Conservation (phyloP, 2,797 vertebrate species). For the Darevskia mixta region DNA sequence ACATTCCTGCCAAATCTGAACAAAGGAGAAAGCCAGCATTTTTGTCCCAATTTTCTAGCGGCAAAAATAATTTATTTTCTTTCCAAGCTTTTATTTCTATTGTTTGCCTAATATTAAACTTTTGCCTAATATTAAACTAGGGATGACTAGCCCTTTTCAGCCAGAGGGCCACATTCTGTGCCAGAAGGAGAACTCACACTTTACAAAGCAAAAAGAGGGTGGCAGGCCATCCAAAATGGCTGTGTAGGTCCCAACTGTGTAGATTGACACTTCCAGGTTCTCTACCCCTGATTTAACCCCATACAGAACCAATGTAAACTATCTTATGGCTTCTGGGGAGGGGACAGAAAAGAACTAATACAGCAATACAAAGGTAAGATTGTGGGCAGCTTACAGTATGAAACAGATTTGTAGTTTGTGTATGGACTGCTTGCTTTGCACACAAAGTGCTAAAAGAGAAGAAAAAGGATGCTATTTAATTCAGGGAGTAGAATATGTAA, state of each 20-base stretch:
- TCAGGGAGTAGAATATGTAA: not conserved
- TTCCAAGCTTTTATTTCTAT: constrained; percentile 6
- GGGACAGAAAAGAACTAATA: not conserved
- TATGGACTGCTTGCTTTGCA: not conserved
- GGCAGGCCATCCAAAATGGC: no score
- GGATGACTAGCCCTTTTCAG: no score
- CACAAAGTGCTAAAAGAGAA: not conserved
- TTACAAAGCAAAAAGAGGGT: no score
- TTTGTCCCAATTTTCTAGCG: constrained; percentile 20
- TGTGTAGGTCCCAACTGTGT: no score
- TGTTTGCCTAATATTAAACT: not conserved
- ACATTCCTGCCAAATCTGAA: constrained; percentile 9
- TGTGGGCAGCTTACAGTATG: not conserved
- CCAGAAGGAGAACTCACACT: no score
- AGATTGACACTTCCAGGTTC: no score
- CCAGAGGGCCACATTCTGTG: no score
- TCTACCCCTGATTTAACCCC: no score
- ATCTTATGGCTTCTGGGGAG: not conserved
- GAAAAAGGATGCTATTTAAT: not conserved
- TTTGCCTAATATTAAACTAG: not conserved
- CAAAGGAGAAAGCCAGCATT: not conserved
- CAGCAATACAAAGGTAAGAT: not conserved
- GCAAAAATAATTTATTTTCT: not conserved
- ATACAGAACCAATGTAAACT: not conserved
- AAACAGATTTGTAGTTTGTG: not conserved